phyloP scores from a whole-genome alignment of 1,140 invertebrate genomes.

The Rhynchophorus ferrugineus region DNA sequence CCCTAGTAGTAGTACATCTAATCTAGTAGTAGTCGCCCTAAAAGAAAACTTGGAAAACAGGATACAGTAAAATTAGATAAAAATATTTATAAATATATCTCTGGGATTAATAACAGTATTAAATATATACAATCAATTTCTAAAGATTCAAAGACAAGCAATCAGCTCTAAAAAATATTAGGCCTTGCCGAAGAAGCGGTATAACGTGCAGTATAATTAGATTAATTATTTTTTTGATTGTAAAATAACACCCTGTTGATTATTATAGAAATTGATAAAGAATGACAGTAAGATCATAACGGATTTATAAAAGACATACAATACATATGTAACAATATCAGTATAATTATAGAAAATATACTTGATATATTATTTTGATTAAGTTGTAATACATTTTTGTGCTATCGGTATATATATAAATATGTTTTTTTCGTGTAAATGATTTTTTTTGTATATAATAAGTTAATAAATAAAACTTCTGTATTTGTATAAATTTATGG shows the following conservation, averaged over 20 bases:
- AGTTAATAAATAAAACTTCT: no score
- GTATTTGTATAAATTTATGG: no score
- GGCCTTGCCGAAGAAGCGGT: neutral
- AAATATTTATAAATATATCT: neutral
- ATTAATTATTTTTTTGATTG: neutral
- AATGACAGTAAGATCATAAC: neutral
- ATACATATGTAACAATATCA: neutral
- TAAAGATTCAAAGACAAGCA: neutral
- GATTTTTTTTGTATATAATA: no score
- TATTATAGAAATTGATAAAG: neutral
- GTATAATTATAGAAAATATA: no score
- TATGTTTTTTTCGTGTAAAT: no score
- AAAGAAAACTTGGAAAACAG: no score
- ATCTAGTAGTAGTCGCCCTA: no score
- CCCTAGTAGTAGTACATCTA: no score
- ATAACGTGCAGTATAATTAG: neutral
- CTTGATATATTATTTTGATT: no score
- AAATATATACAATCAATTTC: neutral
- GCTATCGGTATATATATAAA: no score
- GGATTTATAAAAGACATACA: neutral
- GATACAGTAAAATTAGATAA: neutral
- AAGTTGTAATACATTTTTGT: no score
- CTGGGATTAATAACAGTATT: neutral
- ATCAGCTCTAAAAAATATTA: conserved; percentile 4
- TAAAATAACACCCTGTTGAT: conserved; percentile 6